Base-by-base conservation (phyloP, 2,888 invertebrate species). In the Orchestes rusci region DNA sequence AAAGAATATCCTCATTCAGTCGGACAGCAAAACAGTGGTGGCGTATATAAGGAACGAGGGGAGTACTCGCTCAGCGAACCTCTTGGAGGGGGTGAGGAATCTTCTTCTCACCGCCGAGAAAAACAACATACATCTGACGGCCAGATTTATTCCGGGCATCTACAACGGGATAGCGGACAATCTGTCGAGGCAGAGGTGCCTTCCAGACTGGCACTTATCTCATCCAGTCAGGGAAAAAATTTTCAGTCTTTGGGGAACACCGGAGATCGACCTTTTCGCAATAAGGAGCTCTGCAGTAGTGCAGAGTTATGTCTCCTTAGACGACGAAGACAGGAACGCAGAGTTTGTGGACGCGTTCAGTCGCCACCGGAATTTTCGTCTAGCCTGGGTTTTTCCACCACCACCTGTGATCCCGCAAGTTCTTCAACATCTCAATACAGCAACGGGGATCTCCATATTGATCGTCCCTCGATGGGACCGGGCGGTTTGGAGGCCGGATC, bases 401-500 rank as follows among this genome's bases (percentile, higher is more conserved):
- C 59, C 58, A 5, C 33, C 48, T 8, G 46, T 58, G n/a, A 53
- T 59, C 8, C 57, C 58, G 2, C 38, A 45, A 32, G 53, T 59
- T 1, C 45, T 55, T 4, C 40, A 45, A 15, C 57, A 59, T 28
- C 44, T 54, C 10, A 53, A 55, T 38, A 8, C n/a, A 17, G 44
- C 56, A n/a, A 39, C 33, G 34, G 57, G 59, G n/a, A 17, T 32
- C 7, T 58, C 52, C 39, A 45, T 60, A 4, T n/a, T 61, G 23
- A 50, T 61, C 20, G 54, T 47, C 5, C 49, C 48, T 7, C 51
- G 55, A 16, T 50, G 56, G 37, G 39, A 36, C 16, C 36, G 23
- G 23, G 53, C 52, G 4, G 61, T 57, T 45, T 62, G 60, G 59
- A 30, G 53, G 50, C 43, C 56, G 13, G 59, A 62, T 30, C 52